Evolutionary conservation across 2,797 vertebrate species (phyloP), one percentile per base, ranked within the genome.

Genomic region (Danio tinwini): DNA sequence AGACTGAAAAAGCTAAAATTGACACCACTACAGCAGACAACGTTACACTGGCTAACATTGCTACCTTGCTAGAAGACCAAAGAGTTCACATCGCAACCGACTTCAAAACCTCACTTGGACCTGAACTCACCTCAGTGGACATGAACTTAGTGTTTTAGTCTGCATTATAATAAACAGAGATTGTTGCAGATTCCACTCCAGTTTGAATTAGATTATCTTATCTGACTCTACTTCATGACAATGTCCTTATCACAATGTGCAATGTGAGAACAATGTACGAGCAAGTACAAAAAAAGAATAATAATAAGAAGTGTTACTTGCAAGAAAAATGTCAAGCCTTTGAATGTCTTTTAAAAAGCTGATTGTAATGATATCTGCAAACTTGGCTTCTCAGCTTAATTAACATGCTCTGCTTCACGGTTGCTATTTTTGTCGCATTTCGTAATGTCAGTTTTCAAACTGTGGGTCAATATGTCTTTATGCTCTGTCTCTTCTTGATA

Each of bases 71-170:
- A 29, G 29, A 29, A 29, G 3, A 29, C 29, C 29, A 29, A 29
- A 29, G 1, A 29, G 3, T 29, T 29, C 29, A 29, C 29, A 29
- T n/a, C n/a, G n/a, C n/a, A n/a, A n/a, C n/a, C n/a, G n/a, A n/a
- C n/a, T n/a, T n/a, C n/a, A n/a, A n/a, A n/a, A 29, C 29, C 29
- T 29, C 29, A 29, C 29, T 29, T 29, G 29, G n/a, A n/a, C n/a
- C n/a, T n/a, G n/a, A n/a, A n/a, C n/a, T n/a, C n/a, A n/a, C n/a
- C 40, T 81, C 29, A 69, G 81, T 68, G 13, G 29, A 21, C 47
- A 56, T 75, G 40, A 78, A 65, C 71, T 47, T 61, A n/a, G 40
- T 40, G 58, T 55, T 79, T 49, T 70, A 42, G 64, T 29, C 47
- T 16, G 52, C 49, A 70, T n/a, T 47, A 52, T 44, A 67, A 76